These are phyloP conservation scores for Chionis minor DNA, from an alignment of 2,113 vertebrate species.

Conservation along the genomic window DNA sequence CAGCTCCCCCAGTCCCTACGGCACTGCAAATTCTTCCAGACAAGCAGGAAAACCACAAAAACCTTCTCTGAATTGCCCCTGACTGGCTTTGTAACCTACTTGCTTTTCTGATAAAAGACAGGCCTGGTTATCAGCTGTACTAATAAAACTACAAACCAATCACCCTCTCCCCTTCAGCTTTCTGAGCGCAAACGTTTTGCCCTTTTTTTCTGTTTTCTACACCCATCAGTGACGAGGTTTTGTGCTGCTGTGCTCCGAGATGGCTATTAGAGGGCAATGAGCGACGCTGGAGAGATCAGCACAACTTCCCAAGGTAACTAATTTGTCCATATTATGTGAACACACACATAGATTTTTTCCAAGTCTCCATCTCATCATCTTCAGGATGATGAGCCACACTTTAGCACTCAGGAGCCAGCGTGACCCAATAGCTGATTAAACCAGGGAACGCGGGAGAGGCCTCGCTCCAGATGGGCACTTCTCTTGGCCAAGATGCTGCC, in stretches of 20 bases:
- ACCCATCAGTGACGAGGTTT: neutral
- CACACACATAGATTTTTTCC: neutral
- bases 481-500: neutral
- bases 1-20: neutral
- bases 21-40: neutral
- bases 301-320: neutral
- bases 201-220: neutral
- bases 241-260: accelerated
- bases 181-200: neutral
- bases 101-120: neutral
- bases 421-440: neutral
- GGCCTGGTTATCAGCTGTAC: neutral
- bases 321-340: neutral
- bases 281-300: neutral
- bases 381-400: neutral
- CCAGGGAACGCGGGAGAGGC: neutral
- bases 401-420: neutral
- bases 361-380: neutral
- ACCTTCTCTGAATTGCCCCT: neutral
- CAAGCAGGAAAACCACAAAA: neutral
- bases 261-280: neutral
- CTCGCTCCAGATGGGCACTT: neutral
- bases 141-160: neutral
- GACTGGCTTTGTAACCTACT: neutral
- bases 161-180: neutral